These are phyloP conservation scores for Rhinophrynus dorsalis DNA, from an alignment of 2,797 vertebrate genomes.

Conservation along the genomic window DNA sequence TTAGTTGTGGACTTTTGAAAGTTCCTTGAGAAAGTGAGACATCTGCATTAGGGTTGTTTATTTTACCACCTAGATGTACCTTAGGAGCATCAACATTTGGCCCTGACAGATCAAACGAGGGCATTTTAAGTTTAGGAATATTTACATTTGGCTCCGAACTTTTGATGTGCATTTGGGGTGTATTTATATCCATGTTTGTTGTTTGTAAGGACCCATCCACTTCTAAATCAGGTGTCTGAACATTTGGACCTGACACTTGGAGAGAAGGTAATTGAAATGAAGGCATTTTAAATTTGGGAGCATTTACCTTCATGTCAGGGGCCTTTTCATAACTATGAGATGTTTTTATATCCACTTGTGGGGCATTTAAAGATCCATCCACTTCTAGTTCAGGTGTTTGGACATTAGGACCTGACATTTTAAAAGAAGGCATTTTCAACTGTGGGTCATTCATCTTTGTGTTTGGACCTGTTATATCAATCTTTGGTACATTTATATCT, in stretches of 20 bases:
- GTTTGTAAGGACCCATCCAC: constrained; percentile 13
- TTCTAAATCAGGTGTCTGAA: constrained; percentile 2
- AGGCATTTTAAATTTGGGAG: background rate
- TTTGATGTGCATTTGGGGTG: constrained; percentile 28
- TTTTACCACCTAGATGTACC: background rate
- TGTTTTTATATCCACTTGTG: background rate
- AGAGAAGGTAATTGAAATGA: background rate
- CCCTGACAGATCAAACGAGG: constrained; percentile 4
- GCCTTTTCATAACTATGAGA: background rate
- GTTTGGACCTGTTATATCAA: background rate
- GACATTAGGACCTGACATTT: background rate
- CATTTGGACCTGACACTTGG: constrained; percentile 14
- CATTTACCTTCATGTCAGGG: background rate
- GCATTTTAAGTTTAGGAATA: constrained; percentile 19
- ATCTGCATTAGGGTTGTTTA: background rate
- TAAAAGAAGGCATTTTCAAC: no score
- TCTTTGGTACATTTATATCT: background rate
- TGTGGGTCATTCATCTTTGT: background rate
- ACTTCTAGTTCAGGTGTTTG: background rate
- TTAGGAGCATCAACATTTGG: background rate
- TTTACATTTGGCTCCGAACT: constrained; percentile 1
- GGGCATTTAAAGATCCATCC: background rate
- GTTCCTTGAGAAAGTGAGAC: background rate
- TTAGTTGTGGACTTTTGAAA: background rate
- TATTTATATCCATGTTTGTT: constrained; percentile 28